These are phyloP conservation scores for Festucalex cinctus DNA, from an alignment of 2,113 vertebrate genomes.

Conservation along the genomic window DNA sequence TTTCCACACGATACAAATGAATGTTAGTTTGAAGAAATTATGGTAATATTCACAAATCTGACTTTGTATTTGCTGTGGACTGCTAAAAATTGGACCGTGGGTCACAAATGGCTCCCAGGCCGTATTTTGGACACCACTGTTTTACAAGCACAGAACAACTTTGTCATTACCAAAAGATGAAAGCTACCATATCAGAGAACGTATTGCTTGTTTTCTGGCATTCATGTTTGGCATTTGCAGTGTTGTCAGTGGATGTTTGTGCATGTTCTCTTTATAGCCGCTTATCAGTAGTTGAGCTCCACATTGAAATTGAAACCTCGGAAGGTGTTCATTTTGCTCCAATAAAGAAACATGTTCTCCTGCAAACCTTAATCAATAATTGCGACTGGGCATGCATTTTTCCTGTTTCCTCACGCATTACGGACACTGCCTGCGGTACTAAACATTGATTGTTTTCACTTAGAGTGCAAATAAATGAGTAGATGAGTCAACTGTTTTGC, in stretches of 20 bases:
- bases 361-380: constrained; percentile 53
- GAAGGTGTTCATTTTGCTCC: constrained; percentile 52
- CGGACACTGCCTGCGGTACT: constrained; percentile 44
- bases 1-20: no score
- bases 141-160: background rate
- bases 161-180: background rate
- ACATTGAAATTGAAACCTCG: constrained; percentile 20
- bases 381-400: constrained; percentile 46
- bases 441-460: constrained; percentile 49
- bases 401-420: constrained; percentile 30
- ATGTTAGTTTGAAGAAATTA: no score
- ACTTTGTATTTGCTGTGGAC: no score
- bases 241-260: background rate
- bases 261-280: no score
- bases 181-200: background rate
- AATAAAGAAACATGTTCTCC: constrained; percentile 42
- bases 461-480: constrained; percentile 25
- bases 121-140: no score
- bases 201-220: background rate
- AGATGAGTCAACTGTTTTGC: constrained; percentile 14
- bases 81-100: no score
- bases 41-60: no score
- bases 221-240: background rate
- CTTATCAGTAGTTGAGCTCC: no score
- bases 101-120: no score